Conservation (phyloP, 2,888 invertebrate species). For the Volucella inflata region DNA sequence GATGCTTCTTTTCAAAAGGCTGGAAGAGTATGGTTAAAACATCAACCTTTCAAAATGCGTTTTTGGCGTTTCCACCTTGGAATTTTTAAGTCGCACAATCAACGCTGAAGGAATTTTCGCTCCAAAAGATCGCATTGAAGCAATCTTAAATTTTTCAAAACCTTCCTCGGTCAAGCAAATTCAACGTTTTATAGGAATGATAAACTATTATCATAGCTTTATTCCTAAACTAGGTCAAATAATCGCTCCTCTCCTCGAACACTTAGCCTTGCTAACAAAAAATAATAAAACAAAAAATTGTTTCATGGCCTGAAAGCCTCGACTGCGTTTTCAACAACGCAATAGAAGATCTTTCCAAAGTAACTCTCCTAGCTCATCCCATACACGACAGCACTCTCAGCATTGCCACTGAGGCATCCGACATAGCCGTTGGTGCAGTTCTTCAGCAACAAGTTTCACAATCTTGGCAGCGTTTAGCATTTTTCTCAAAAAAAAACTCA, state of each 20-base stretch:
- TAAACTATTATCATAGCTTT: not conserved
- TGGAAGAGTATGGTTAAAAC: too few species aligned
- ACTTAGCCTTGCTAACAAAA: slow-evolving; percentile 6
- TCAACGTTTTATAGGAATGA: too few species aligned
- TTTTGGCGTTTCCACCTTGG: not conserved
- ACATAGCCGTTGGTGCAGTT: slow-evolving; percentile 76
- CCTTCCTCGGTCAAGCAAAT: too few species aligned
- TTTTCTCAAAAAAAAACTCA: slow-evolving; percentile 77
- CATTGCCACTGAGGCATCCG: slow-evolving; percentile 65
- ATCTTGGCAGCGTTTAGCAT: slow-evolving; percentile 76
- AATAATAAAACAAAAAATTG: not conserved
- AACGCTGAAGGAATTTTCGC: slow-evolving; percentile 3
- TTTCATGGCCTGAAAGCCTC: slow-evolving; percentile 22
- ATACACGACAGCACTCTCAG: not conserved
- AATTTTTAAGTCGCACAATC: slow-evolving; percentile 10
- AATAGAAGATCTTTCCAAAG: slow-evolving; percentile 20
- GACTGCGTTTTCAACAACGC: slow-evolving; percentile 5
- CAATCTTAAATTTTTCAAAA: not conserved
- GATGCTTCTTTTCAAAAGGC: not conserved
- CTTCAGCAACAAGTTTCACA: slow-evolving; percentile 75
- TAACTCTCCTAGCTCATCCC: slow-evolving; percentile 42
- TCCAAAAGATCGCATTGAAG: not conserved
- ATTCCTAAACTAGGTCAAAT: not conserved
- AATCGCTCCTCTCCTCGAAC: slow-evolving; percentile 19
- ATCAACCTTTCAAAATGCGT: too few species aligned